Conservation (phyloP, 2,888 invertebrate genomes). For the Pollenia labialis region DNA sequence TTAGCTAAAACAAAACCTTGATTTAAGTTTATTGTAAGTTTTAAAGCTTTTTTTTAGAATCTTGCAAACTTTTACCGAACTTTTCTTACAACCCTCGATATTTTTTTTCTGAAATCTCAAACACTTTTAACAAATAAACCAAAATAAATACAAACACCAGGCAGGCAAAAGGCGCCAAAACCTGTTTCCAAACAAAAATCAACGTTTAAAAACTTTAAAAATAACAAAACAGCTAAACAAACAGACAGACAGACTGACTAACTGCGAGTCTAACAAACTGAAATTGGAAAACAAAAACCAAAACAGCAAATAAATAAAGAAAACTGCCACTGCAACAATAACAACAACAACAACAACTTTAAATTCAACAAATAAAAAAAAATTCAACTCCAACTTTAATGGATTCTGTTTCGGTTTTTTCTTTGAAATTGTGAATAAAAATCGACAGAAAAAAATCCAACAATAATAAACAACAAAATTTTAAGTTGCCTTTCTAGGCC, state of each 20-base stretch:
- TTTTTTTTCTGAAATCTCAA: background rate
- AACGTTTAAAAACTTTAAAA: constrained; percentile 46
- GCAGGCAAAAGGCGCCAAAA: constrained; percentile 68
- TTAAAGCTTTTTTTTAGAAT: no score
- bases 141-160: constrained; percentile 35
- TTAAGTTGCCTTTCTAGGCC: constrained; percentile 49
- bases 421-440: constrained; percentile 63
- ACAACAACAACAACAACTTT: constrained; percentile 45
- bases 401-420: constrained; percentile 70
- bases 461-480: constrained; percentile 63
- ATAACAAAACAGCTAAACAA: constrained; percentile 9
- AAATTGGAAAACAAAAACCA: constrained; percentile 38
- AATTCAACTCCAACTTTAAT: constrained; percentile 65
- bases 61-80: background rate
- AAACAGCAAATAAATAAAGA: constrained; percentile 57
- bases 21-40: no score
- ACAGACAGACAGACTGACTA: background rate
- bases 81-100: constrained; percentile 23
- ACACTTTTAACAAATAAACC: constrained; percentile 22
- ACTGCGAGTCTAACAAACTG: constrained; percentile 14
- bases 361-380: constrained; percentile 58
- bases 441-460: constrained; percentile 27
- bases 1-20: no score
- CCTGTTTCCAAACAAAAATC: constrained; percentile 66
- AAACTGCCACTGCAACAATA: constrained; percentile 20